Conservation (phyloP, 2,113 vertebrate species). For the Nerophis lumbriciformis region DNA sequence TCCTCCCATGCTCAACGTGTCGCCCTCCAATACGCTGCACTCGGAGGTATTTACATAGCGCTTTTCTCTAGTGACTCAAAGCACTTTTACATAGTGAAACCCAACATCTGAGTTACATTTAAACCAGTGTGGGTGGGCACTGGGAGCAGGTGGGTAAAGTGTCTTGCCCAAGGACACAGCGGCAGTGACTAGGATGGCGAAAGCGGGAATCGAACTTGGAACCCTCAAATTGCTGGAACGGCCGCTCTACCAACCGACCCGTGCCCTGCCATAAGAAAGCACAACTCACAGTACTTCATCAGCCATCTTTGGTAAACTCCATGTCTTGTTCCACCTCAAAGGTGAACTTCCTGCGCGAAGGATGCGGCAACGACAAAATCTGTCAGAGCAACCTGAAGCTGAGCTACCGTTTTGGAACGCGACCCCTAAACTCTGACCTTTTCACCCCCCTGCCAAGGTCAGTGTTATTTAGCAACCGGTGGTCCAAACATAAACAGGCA, state of each 20-base stretch:
- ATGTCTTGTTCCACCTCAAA: constrained; percentile 39
- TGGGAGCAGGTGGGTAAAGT: too few relatives aligned
- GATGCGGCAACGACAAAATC: constrained; percentile 86
- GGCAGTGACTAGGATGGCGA: too few relatives aligned
- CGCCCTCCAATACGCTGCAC: constrained; percentile 74
- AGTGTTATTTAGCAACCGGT: constrained; percentile 30
- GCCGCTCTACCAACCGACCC: too few relatives aligned
- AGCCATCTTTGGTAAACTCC: background rate
- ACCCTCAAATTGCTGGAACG: too few relatives aligned
- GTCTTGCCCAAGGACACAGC: too few relatives aligned
- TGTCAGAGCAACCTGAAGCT: constrained; percentile 93
- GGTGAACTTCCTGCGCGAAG: constrained; percentile 89
- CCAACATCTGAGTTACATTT: too few relatives aligned
- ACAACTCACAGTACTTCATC: too few relatives aligned
- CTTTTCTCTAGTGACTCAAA: too few relatives aligned
- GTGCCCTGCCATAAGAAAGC: constrained; percentile 9
- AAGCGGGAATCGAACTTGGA: too few relatives aligned
- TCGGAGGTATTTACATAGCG: constrained; percentile 69
- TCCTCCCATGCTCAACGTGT: constrained; percentile 75
- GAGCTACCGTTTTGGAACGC: constrained; percentile 76
- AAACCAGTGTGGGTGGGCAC: too few relatives aligned
- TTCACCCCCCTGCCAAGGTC: constrained; percentile 84
- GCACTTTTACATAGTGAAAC: too few relatives aligned
- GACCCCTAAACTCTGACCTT: constrained; percentile 62
- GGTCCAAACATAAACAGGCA: background rate